Evolutionary conservation across 92 coral and sea anemone genomes (phyloP), one percentile per base, ranked within the genome.

Genomic region (Umimayanthus chanpuru): DNA sequence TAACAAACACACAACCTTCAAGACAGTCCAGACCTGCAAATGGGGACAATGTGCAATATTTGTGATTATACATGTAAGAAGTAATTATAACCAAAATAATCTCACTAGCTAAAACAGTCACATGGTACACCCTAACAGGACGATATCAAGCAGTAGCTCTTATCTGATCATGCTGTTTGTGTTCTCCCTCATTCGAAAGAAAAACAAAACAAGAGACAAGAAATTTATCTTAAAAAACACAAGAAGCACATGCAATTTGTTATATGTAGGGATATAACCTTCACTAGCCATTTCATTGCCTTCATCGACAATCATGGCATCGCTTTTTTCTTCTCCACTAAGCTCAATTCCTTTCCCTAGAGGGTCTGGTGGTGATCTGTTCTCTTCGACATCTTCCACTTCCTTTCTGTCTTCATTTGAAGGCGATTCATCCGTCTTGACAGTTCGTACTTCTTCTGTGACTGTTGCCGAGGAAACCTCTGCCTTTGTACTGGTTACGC

Each of bases 1-100:
- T 94, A 26, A 84, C 94, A 84, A 96, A 96, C 28, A 96, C 96
- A 90, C 99, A 96, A 9, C 96, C 96, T 28, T 94, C 88, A 73
- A 96, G 94, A 76, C 92, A 79, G 32, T 89, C 41, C 5, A 64
- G 82, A 47, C 87, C 96, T 94, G 73, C 21, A 79, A 74, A 73
- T 32, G 20, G 77, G 23, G 14, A 77, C 3, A 90, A 3, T 26
- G 56, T 10, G 12, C 76, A 44, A 40, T 40, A 40, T 68, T 25
- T 14, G 18, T 11, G 12, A 68, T 68, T 68, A 25, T 68, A 10
- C n/a, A n/a, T n/a, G n/a, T n/a, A n/a, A n/a, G 7, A 10, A 40
- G 18, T 11, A 3, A 68, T 28, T 70, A 26, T 28, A 12, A 25
- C 3, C 36, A 70, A 70, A 20, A 9, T 26, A 25, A 2, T 5